Evolutionary conservation across 2,113 vertebrate genomes (phyloP).

Genomic region (Thunnus thynnus): DNA sequence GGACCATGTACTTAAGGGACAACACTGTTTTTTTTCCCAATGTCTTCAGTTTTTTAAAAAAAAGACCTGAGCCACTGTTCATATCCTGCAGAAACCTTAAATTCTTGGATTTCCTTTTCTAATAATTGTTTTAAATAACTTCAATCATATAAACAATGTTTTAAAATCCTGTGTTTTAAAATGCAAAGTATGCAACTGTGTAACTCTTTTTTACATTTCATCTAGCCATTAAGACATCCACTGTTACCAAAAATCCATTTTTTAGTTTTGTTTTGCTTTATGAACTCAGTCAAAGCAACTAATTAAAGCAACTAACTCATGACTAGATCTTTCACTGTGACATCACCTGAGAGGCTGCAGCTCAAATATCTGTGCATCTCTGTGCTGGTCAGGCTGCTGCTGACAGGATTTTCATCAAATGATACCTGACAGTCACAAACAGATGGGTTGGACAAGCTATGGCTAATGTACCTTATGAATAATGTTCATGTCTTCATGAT

Average conservation of each 20-base stretch:
- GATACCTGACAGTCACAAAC: too few relatives aligned
- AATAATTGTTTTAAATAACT: not conserved
- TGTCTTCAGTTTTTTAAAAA: not conserved
- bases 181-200: not conserved
- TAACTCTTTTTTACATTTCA: not conserved
- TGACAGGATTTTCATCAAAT: too few relatives aligned
- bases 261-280: not conserved
- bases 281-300: not conserved
- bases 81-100: not conserved
- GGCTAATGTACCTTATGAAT: too few relatives aligned
- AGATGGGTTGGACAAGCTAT: too few relatives aligned
- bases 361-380: too few relatives aligned
- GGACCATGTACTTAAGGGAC: conserved; percentile 34
- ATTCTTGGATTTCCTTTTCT: not conserved
- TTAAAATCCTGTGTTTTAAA: not conserved
- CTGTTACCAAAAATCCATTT: not conserved
- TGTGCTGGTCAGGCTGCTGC: too few relatives aligned
- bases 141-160: not conserved
- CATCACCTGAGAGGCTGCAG: too few relatives aligned
- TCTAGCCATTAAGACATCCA: not conserved
- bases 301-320: too few relatives aligned
- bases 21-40: not conserved
- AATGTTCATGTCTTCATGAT: too few relatives aligned
- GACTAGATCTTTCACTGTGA: too few relatives aligned
- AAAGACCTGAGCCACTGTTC: not conserved